Evolutionary conservation across 1,140 invertebrate genomes (phyloP).

Genomic region (Plutomurus gul): DNA sequence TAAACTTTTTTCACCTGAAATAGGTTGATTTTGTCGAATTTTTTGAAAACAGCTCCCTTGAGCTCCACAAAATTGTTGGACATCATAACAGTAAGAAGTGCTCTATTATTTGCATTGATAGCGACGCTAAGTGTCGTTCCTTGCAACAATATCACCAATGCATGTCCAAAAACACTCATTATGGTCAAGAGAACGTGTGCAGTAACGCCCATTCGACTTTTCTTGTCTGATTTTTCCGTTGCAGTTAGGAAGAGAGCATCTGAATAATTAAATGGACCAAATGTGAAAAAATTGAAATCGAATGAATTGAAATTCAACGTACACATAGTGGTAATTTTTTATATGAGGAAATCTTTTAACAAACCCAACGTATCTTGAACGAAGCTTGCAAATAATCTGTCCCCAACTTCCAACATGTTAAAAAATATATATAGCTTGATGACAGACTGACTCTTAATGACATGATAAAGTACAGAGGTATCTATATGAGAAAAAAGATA

Average conservation of each 20-base stretch:
- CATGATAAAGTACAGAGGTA: constrained; percentile 97
- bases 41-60: constrained; percentile 98
- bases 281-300: background rate
- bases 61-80: constrained; percentile 99
- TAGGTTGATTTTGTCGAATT: constrained; percentile 98
- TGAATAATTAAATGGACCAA: constrained; percentile 32
- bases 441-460: constrained; percentile 97
- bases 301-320: background rate
- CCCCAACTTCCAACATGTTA: constrained; percentile 97
- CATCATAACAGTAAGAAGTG: constrained; percentile 97
- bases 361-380: constrained; percentile 95
- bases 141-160: constrained; percentile 57
- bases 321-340: background rate
- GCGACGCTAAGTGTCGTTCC: constrained; percentile 89
- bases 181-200: constrained; percentile 43
- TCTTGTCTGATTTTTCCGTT: constrained; percentile 67
- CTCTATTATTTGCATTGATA: constrained; percentile 98
- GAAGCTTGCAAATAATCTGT: constrained; percentile 93
- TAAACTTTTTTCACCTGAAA: constrained; percentile 69
- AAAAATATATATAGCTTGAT: constrained; percentile 99
- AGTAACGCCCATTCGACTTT: constrained; percentile 39
- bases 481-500: constrained; percentile 88
- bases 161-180: constrained; percentile 55
- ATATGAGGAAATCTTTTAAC: constrained; percentile 52
- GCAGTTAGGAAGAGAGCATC: constrained; percentile 94